phyloP scores from a whole-genome alignment of 2,888 invertebrate genomes.

The Drosophila nr. medialis region DNA sequence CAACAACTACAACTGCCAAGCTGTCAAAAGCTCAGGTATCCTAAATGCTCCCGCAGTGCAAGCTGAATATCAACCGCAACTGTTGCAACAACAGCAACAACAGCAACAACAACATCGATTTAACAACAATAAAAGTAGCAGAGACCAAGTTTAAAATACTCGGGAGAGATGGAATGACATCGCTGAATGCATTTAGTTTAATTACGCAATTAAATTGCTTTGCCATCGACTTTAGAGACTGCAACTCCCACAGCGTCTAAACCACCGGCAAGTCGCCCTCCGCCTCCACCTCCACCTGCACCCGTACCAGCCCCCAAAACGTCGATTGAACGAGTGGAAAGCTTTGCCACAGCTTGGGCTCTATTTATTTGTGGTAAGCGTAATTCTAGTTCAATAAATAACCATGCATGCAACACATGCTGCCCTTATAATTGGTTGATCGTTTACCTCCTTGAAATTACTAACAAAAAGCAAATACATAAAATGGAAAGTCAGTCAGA shows the following conservation, averaged over 20 bases:
- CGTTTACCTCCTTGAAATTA: not conserved
- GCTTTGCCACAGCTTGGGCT: conserved; percentile 15
- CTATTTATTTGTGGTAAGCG: conserved; percentile 32
- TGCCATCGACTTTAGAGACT: conserved; percentile 20
- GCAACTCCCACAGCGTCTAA: conserved; percentile 29
- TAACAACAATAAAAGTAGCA: not conserved
- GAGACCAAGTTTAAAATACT: conserved; percentile 22
- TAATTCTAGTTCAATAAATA: conserved; percentile 1
- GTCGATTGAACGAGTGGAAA: not conserved
- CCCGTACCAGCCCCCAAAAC: not conserved
- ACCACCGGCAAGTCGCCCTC: not conserved
- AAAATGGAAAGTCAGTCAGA: not conserved
- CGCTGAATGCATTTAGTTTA: conserved; percentile 47
- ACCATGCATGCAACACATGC: not conserved
- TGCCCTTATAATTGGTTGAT: not conserved
- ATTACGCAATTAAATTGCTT: conserved; percentile 57
- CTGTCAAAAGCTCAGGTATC: conserved; percentile 19
- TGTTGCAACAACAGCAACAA: not conserved
- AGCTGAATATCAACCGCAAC: conserved; percentile 20
- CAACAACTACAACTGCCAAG: conserved; percentile 25
- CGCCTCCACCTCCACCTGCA: not conserved
- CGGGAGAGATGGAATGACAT: conserved; percentile 17
- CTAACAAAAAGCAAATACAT: not conserved
- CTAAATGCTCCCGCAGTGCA: conserved; percentile 21
- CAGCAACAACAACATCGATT: not conserved